Evolutionary conservation across 2,888 invertebrate species (phyloP), one percentile per base, ranked within the genome.

Genomic region (Protonemura montana): DNA sequence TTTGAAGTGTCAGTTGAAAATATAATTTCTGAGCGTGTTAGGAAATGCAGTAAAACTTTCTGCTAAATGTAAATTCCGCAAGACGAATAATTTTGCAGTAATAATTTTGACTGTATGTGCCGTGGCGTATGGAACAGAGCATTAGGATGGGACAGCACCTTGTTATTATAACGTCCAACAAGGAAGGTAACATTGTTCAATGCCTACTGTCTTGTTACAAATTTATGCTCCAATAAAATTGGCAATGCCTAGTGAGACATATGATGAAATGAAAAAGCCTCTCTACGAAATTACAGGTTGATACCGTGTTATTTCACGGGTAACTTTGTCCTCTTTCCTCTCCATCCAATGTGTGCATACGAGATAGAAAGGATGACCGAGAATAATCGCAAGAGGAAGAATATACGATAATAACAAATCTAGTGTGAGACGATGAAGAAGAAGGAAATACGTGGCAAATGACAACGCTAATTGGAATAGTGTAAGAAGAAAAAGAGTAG

Each of bases 251-350:
- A 85, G 80, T 78, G 85, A 59, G 59, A 78, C 78, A 27, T 78
- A 27, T 78, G 78, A 85, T 35, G 78, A 85, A 41, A 85, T n/a
- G 85, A 76, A 85, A 85, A 41, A 85, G 29, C 78, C 41, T 83
- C 0, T 78, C 78, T 26, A 78, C 26, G 83, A 86, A 86, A 86
- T 86, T 86, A 86, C 41, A 82, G 27, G 82, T 84, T 86, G 78
- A 78, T 78, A 26, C 78, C 27, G 27, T 78, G n/a, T 28, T 78
- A 78, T 13, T 25, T 28, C 28, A 78, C 16, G 78, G 26, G 27
- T 78, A 7, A 21, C n/a, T 3, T 26, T 76, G 21, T 21, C 26
- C 78, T 78, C 78, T 78, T 13, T 78, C 10, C 27, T 26, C 21
- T 59, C 59, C 16, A 7, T 10, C 16, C 59, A 59, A 59, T 16